Evolutionary conservation across 1,140 invertebrate genomes (phyloP), one percentile per base, ranked within the genome.

Genomic region (Gonioctena quinquepunctata): DNA sequence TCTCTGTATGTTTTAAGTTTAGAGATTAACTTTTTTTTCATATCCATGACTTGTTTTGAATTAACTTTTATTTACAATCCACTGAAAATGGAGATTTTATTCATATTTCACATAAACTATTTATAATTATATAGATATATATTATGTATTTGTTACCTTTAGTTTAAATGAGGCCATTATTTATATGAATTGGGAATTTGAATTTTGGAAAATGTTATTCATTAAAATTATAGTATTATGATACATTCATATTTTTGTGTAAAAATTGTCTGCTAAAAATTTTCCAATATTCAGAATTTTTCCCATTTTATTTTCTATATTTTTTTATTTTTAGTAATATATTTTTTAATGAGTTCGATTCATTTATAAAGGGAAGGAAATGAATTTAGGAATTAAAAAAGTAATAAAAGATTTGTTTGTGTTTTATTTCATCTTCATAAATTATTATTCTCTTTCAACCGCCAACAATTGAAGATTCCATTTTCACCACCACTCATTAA

Each of bases 401-500:
- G 8, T 61, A 28, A 27, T 21, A 33, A 62, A 25, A 27, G 27
- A 13, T 42, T 42, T 0, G 1, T 3, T 1, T 57, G n/a, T 57
- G 3, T 25, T 33, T 59, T 62, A 62, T 62, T 61, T 62, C 19
- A 19, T 7, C 25, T 62, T 28, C 13, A 3, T 27, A 48, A 13
- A 62, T 21, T n/a, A 42, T 62, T 4, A 42, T 42, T n/a, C 16
- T 42, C 13, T 8, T 42, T 66, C 52, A 66, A 11, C 4, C 22
- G 85, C 91, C 91, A 93, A 59, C 90, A 75, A 70, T 87, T 87
- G 7, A 93, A 75, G 50, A 88, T 81, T 18, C 90, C 88, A 13
- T 84, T 82, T 80, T 93, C 91, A 1, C 91, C 91, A 19, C 88
- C 87, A 4, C 90, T 92, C 61, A 92, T 69, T 21, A 93, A 81